phyloP scores from a whole-genome alignment of 2,113 vertebrate genomes.

The Echinops telfairi region DNA sequence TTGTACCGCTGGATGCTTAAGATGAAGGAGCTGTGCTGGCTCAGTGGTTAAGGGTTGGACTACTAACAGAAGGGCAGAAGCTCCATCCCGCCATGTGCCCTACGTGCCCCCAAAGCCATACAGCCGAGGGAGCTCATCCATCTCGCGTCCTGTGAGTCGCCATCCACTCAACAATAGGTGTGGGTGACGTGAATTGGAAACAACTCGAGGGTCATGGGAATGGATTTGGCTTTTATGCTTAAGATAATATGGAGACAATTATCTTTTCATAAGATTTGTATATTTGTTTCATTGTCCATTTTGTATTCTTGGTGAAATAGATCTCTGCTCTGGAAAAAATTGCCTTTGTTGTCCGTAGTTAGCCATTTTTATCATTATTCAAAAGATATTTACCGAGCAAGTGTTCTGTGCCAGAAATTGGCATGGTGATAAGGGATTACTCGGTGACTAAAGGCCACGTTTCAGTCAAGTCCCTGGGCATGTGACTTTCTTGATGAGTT shows the following conservation, averaged over 20 bases:
- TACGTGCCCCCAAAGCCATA: too few relatives aligned
- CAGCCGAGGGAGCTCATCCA: too few relatives aligned
- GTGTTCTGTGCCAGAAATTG: neutral
- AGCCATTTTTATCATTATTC: neutral
- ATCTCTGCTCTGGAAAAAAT: neutral
- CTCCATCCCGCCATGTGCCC: too few relatives aligned
- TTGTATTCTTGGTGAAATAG: neutral
- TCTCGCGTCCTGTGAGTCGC: too few relatives aligned
- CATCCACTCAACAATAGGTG: too few relatives aligned
- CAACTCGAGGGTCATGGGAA: too few relatives aligned
- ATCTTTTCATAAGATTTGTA: neutral
- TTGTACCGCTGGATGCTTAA: slow-evolving; percentile 10
- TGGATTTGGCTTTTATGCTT: neutral
- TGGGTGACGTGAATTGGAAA: too few relatives aligned
- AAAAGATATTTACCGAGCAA: neutral
- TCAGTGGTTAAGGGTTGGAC: neutral
- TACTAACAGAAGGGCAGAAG: neutral
- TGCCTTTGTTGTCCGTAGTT: neutral
- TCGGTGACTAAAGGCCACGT: neutral
- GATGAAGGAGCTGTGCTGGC: neutral
- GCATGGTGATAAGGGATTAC: neutral
- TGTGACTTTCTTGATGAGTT: too few relatives aligned
- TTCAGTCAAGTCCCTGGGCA: neutral
- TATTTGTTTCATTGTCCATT: slow-evolving; percentile 21
- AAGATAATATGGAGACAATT: slow-evolving; percentile 2